Conservation (phyloP, 1,140 invertebrate genomes). For the Oscheius sp. region DNA sequence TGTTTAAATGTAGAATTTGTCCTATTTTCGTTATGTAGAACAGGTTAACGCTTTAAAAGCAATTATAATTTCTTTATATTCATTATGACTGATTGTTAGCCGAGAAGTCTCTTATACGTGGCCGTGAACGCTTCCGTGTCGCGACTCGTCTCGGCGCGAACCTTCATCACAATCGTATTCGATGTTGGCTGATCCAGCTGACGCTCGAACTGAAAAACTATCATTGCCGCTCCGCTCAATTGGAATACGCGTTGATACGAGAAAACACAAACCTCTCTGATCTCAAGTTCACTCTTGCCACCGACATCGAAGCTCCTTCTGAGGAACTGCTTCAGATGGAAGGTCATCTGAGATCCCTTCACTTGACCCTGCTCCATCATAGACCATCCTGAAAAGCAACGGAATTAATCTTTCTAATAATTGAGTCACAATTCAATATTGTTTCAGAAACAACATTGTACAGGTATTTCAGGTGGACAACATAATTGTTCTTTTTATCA, state of each 20-base stretch:
- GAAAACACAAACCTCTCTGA: slow-evolving; percentile 46
- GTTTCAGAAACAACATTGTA: no score
- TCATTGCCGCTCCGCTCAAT: neutral
- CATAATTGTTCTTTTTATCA: no score
- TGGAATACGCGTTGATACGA: slow-evolving; percentile 7
- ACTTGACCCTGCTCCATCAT: slow-evolving; percentile 61
- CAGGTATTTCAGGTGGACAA: no score
- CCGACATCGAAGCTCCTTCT: slow-evolving; percentile 58
- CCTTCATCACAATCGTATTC: slow-evolving; percentile 54
- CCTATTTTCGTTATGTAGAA: no score
- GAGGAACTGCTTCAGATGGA: slow-evolving; percentile 60
- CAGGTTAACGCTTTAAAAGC: no score
- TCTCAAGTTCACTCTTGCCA: slow-evolving; percentile 48
- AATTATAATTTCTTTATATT: no score
- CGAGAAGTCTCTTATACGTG: slow-evolving; percentile 49
- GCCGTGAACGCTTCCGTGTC: slow-evolving; percentile 57
- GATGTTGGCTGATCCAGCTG: slow-evolving; percentile 56
- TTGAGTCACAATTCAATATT: no score
- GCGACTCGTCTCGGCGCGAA: slow-evolving; percentile 53
- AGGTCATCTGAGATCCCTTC: slow-evolving; percentile 55
- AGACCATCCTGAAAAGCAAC: slow-evolving; percentile 51
- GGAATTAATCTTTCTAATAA: no score
- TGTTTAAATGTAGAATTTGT: no score
- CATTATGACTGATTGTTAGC: no score
- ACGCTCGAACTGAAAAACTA: slow-evolving; percentile 51